phyloP scores from a whole-genome alignment of 2,888 invertebrate genomes.

The Eristalis pertinax region DNA sequence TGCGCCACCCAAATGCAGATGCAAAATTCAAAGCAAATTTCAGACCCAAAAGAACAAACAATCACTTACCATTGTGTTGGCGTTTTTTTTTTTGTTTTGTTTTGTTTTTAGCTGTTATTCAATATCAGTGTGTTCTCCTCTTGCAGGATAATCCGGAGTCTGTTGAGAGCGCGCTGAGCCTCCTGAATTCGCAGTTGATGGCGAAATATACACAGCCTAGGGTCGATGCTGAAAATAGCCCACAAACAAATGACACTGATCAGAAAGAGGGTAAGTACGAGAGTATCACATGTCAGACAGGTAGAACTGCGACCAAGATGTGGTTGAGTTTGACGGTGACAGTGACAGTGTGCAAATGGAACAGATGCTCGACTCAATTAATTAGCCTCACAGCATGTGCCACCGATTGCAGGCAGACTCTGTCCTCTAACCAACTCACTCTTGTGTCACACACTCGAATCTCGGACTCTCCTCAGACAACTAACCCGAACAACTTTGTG shows the following conservation, averaged over 20 bases:
- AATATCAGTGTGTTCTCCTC: neutral
- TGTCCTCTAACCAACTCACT: constrained; percentile 1
- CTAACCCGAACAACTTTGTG: constrained; percentile 53
- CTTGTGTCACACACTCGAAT: constrained; percentile 44
- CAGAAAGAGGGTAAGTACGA: constrained; percentile 61
- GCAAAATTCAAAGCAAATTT: constrained; percentile 21
- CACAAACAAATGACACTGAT: constrained; percentile 61
- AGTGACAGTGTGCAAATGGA: constrained; percentile 17
- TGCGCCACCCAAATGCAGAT: constrained; percentile 15
- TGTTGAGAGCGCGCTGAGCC: constrained; percentile 40
- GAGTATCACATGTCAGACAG: constrained; percentile 23
- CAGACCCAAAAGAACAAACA: constrained; percentile 8
- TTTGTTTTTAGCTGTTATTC: neutral
- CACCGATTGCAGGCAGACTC: constrained; percentile 14
- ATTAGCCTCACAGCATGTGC: constrained; percentile 30
- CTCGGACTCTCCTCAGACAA: constrained; percentile 28
- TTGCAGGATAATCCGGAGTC: constrained; percentile 56
- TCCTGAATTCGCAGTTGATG: constrained; percentile 41
- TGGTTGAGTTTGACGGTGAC: constrained; percentile 11
- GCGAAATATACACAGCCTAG: constrained; percentile 35
- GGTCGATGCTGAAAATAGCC: constrained; percentile 65
- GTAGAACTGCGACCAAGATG: constrained; percentile 24
- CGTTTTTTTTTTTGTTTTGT: too few relatives aligned
- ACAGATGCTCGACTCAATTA: constrained; percentile 36
- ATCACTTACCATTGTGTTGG: constrained; percentile 54